Base-by-base conservation (phyloP, 2,888 invertebrate genomes). In the Polietes domitor region DNA sequence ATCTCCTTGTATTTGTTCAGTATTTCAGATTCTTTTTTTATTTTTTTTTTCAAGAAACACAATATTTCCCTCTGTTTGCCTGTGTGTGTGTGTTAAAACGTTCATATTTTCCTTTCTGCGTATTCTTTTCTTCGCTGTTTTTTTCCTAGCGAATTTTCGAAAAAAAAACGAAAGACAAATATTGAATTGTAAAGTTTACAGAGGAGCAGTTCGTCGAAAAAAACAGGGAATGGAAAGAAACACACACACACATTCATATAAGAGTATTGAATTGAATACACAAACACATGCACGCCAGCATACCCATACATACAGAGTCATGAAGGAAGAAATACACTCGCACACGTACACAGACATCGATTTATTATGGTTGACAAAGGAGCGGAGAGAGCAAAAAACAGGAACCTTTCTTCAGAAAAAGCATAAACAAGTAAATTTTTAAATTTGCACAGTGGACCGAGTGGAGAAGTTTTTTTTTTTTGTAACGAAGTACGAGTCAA, bases 111-210 rank as follows among this genome's bases (percentile, higher is more conserved):
- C 21, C 37, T 75, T 77, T 73, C 71, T 76, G 63, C 19, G 58
- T 58, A 26, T 58, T 58, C 58, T 26, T 58, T 47, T 47, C 47
- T 47, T 47, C n/a, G n/a, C 32, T 32, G 32, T 32, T 24, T 5
- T 55, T 55, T 32, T 32, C 9, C 5, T 32, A 9, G 32, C 5
- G 47, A 47, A 47, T n/a, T 47, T 47, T n/a, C 47, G 21, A 68
- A 1, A n/a, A 58, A 55, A 63, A 32, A 50, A 68, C 19, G 61
- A 58, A 53, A 77, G 15, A 43, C 37, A 83, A 71, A 74, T 83
- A 83, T 77, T 77, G 80, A 77, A 77, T 83, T 83, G 77, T 71
- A 72, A 80, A 83, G 77, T 81, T 80, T 83, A 68, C 24, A 55
- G 21, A 55, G 41, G 19, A 76, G 61, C 53, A 77, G 58, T n/a